Base-by-base conservation (phyloP, 2,797 vertebrate species). In the Dromococcyx pavoninus region DNA sequence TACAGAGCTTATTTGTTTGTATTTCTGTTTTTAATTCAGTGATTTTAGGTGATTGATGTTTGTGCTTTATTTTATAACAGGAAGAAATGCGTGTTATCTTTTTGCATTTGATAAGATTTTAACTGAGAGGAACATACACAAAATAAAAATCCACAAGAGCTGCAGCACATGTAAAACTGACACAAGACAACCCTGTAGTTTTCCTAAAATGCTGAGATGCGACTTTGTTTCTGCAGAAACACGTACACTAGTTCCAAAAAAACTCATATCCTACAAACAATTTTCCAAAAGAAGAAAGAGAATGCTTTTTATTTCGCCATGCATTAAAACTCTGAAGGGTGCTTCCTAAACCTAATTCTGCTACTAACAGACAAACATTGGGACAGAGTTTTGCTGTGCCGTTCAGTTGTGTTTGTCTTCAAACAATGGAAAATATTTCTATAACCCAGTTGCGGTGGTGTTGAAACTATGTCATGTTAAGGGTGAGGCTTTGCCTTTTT, bases 31-130 rank as follows among this genome's bases (percentile, higher is more conserved):
- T 61, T 88, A 83, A 93, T 74, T 87, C 88, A 74, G 74, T 88
- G 86, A 87, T 85, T 96, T 91, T 85, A 90, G 57, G 44, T 90
- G 80, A 93, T 43, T 73, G 74, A 91, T 96, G 88, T 65, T 89
- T 46, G 17, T 74, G 44, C 76, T 84, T 86, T 85, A 60, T 92
- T 94, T 90, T 89, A 71, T 86, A 95, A 94, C 91, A 96, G 91
- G 88, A 96, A 94, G 81, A 95, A 95, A 94, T 90, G 86, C 81
- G 86, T 82, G 33, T 82, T 96, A 69, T 91, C 86, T 86, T 86
- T 86, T 41, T 74, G 91, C 1, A 0, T 76, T 90, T 87, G 90
- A 90, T 95, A 92, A 91, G 74, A 74, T 89, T 93, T 91, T 89
- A 93, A 83, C 81, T 62, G n/a, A 78, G 71, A 57, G 70, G 90